These are phyloP conservation scores for Micrastur ruficollis DNA, from an alignment of 2,797 vertebrate species.

Conservation along the genomic window DNA sequence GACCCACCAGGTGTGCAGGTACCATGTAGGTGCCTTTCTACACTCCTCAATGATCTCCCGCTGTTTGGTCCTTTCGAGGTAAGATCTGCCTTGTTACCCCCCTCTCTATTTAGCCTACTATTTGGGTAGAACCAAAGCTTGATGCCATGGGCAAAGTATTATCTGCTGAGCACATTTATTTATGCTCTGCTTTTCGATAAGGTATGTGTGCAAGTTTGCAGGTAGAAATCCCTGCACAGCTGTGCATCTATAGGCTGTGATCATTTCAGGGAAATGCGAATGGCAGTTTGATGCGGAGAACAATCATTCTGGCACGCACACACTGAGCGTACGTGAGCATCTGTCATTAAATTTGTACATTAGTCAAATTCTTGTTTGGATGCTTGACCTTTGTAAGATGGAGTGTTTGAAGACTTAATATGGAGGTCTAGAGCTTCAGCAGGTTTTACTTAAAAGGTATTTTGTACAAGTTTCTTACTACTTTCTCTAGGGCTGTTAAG, in stretches of 20 bases:
- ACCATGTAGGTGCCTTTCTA: not conserved
- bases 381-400: not conserved
- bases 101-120: rapidly evolving
- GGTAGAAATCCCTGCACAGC: not conserved
- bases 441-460: not conserved
- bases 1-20: not conserved
- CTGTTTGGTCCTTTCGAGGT: not conserved
- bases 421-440: not conserved
- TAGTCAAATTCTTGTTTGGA: not conserved
- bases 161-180: not conserved
- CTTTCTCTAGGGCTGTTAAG: not conserved
- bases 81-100: not conserved
- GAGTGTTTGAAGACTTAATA: not conserved
- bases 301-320: not conserved
- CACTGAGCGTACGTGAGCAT: rapidly evolving
- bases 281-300: not conserved
- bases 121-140: not conserved
- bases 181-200: not conserved
- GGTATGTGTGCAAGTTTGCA: not conserved
- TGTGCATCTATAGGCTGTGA: not conserved
- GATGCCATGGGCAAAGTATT: rapidly evolving
- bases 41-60: not conserved
- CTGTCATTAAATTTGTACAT: not conserved
- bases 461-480: not conserved
- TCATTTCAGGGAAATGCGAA: not conserved